Percentiles rank a stretch among this genome's conserved stretches.
Evolutionary conservation across 2,888 invertebrate species (phyloP).

Genomic region (Hemistola chrysoprasaria): DNA sequence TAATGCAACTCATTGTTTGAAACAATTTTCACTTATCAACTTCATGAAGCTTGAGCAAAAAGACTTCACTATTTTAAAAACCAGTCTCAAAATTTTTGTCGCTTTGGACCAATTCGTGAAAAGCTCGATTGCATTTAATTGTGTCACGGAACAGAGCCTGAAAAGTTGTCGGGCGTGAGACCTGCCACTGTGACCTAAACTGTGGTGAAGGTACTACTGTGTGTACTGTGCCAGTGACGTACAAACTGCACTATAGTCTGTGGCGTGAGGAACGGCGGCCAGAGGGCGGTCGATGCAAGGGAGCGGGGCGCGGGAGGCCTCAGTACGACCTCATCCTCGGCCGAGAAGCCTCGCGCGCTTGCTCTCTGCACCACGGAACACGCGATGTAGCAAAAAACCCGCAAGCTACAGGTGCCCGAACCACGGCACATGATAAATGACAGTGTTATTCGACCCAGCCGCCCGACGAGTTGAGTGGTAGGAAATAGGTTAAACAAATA

Average conservation of each 20-base stretch:
- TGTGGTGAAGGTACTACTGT: constrained; percentile 7
- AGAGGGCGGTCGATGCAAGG: constrained; percentile 52
- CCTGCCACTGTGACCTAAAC: constrained; percentile 25
- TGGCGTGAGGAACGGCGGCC: constrained; percentile 46
- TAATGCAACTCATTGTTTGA: too few species aligned
- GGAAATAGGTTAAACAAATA: constrained; percentile 45
- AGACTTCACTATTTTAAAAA: constrained; percentile 1
- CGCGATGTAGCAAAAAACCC: constrained; percentile 54
- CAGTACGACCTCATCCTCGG: constrained; percentile 52
- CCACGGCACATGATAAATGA: constrained; percentile 55
- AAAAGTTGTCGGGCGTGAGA: constrained; percentile 40
- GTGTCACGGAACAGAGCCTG: constrained; percentile 53
- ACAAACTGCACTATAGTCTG: constrained; percentile 14
- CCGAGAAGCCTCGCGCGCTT: constrained; percentile 47
- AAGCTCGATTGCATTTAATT: constrained; percentile 56
- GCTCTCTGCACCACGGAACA: constrained; percentile 38
- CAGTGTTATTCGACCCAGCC: constrained; percentile 51
- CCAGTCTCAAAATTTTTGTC: constrained; percentile 3
- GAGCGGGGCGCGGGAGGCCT: constrained; percentile 45
- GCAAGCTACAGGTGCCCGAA: constrained; percentile 63
- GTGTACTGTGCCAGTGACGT: constrained; percentile 14
- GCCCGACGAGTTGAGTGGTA: constrained; percentile 50
- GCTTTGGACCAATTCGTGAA: constrained; percentile 28
- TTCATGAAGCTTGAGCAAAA: not conserved
- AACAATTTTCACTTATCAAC: too few species aligned